Percentiles rank a stretch among this genome's conserved stretches.
Conservation (phyloP, 2,797 vertebrate genomes). For the Sternarchorhynchus goeldii region DNA sequence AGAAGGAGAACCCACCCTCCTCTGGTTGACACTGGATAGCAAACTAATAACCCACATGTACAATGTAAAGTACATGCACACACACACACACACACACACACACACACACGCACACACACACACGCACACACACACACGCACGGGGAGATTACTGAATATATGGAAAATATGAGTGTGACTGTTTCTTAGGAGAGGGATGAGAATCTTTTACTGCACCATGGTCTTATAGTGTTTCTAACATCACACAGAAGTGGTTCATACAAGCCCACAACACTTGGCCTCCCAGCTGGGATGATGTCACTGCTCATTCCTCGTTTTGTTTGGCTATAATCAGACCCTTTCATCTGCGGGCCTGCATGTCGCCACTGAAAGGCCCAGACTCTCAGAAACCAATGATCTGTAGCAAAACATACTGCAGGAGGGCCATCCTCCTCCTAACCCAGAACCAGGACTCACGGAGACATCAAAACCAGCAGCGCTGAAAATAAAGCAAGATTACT, state of each 20-base stretch:
- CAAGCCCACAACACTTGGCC: conserved; percentile 35
- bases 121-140: too few species aligned
- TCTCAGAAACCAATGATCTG: conserved; percentile 8
- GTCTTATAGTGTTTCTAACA: conserved; percentile 13
- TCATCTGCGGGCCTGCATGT: conserved; percentile 16
- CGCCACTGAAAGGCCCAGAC: neutral
- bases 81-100: too few species aligned
- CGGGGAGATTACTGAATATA: neutral
- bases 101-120: neutral
- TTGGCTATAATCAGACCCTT: conserved; percentile 46
- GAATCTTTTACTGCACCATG: conserved; percentile 17
- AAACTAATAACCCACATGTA: too few species aligned
- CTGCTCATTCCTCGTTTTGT: conserved; percentile 41
- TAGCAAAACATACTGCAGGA: conserved; percentile 17
- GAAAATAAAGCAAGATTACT: conserved; percentile 28
- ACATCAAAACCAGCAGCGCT: neutral
- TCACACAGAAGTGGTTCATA: conserved; percentile 37
- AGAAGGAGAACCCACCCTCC: too few species aligned
- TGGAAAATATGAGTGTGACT: neutral
- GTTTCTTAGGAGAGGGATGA: neutral
- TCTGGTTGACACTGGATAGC: too few species aligned
- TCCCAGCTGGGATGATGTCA: conserved; percentile 58
- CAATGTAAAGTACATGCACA: too few species aligned
- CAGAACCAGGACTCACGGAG: neutral
- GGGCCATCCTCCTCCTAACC: neutral